Evolutionary conservation across 1,140 invertebrate species (phyloP), one percentile per base, ranked within the genome.

Genomic region (Medauroidea extradentata): DNA sequence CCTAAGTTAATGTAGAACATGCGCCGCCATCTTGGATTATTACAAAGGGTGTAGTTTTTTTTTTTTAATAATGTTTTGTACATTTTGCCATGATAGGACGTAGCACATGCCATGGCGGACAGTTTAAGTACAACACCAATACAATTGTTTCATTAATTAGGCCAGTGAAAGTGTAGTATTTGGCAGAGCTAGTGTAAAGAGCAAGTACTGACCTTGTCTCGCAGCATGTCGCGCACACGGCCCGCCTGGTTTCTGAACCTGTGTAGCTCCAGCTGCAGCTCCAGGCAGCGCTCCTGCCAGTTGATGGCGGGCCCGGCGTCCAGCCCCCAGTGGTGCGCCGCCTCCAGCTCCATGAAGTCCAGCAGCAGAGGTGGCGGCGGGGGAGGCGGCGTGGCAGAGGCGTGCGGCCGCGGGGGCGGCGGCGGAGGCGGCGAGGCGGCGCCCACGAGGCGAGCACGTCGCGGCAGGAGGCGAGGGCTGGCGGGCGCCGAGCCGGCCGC

Each of bases 201-300:
- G 23, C 23, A 49, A 49, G 48, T 23, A 49, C 72, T 70, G 70
- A 93, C 91, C 87, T 93, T 93, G 77, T 92, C 89, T 67, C 89
- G 80, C 29, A 94, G 82, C 81, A 91, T 88, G 67, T 91, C 89
- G 23, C 90, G 79, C 27, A 92, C 90, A 63, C 88, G 83, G n/a
- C 86, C 87, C 0, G 90, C 88, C 72, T 93, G 90, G 62, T 88
- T 85, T 54, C 88, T 79, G 63, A 89, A 92, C 49, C 89, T 79
- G 69, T 92, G 89, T 64, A 93, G 75, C 67, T 92, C 90, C 62
- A 91, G 71, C 68, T 93, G 90, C 60, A 94, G 70, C 66, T 91
- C 86, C 61, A 91, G 72, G 71, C 90, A 94, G 24, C 88, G 78
- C 69, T 93, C 88, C 72, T 91, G 88, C 91, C 91, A 94, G 69